Percentiles rank a stretch among this genome's conserved stretches.
Conservation (phyloP, 2,797 vertebrate species). For the Mus spretus region DNA sequence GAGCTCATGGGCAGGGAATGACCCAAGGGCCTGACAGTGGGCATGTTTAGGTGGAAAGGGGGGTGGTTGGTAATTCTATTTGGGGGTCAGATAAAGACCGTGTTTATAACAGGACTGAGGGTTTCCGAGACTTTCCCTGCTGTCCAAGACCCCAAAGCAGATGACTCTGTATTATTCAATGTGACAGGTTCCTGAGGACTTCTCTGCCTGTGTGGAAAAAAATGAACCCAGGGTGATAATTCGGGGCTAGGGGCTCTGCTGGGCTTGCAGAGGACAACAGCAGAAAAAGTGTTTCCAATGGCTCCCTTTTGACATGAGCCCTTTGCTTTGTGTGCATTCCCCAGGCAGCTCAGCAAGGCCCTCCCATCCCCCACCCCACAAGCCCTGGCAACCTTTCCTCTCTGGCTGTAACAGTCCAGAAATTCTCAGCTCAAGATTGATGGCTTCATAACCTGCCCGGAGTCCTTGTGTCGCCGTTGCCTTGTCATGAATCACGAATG, state of each 20-base stretch:
- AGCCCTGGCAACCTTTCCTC: conserved; percentile 59
- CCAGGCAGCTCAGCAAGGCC: conserved; percentile 47
- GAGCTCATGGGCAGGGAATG: background rate
- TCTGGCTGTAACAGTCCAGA: conserved; percentile 66
- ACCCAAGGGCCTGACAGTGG: background rate
- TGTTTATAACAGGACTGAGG: background rate
- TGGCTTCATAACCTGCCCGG: conserved; percentile 79
- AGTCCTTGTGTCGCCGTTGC: conserved; percentile 76
- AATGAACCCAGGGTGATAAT: background rate
- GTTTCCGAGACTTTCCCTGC: background rate
- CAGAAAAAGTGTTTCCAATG: background rate
- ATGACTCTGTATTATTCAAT: background rate
- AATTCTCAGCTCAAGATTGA: conserved; percentile 79
- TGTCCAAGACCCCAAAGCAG: conserved; percentile 2
- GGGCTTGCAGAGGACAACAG: background rate
- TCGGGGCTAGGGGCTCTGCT: too few relatives aligned
- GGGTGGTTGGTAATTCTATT: background rate
- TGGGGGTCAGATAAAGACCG: background rate
- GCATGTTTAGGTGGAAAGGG: background rate
- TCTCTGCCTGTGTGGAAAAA: background rate
- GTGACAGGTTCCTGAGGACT: background rate
- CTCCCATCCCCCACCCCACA: background rate
- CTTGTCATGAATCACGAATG: conserved; percentile 77
- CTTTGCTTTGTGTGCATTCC: background rate
- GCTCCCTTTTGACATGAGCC: background rate